Evolutionary conservation across 2,888 invertebrate genomes (phyloP), one percentile per base, ranked within the genome.

Genomic region (Rhagophthalmus giganteus): DNA sequence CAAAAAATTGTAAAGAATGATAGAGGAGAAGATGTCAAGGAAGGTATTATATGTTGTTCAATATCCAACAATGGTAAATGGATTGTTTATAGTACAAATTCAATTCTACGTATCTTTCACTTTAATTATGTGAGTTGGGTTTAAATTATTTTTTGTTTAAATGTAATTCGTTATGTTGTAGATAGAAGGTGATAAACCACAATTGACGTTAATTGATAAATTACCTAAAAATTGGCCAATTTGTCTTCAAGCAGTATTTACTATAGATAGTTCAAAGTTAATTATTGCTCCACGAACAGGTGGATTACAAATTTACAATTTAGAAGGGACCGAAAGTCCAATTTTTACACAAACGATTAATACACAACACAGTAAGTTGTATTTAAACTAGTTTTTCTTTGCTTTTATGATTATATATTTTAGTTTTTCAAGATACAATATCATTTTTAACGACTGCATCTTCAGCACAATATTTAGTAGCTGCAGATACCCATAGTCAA

Each of bases 21-120:
- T 46, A 60, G 60, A 30, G 64, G 63, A 0, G 63, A 61, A 11
- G 64, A 84, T 62, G 75, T 78, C 7, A 79, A 79, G 1, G 87
- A 86, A 60, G 78, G 79, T n/a, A 84, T 94, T 15, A 75, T 83
- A 3, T 86, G 86, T 57, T 83, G 85, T 58, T 81, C 83, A 7
- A 75, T 93, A 3, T 88, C 90, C 2, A 80, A 82, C 1, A 80
- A 86, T 68, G 88, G 87, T 1, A 79, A 82, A 53, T 83, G 85
- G 75, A 78, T 94, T 11, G 83, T 86, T 3, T 92, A 90, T 70
- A 87, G 91, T 0, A 90, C 90, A 0, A 76, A 79, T 14, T 78
- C 72, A 37, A 76, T 82, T 46, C 71, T 90, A 15, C 80, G 88
- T 45, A 75, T 93, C 51, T 86, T 88, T 52, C 79, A 80, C 66